Evolutionary conservation across 2,113 vertebrate species (phyloP).

Genomic region (Rhynchomys soricoides): DNA sequence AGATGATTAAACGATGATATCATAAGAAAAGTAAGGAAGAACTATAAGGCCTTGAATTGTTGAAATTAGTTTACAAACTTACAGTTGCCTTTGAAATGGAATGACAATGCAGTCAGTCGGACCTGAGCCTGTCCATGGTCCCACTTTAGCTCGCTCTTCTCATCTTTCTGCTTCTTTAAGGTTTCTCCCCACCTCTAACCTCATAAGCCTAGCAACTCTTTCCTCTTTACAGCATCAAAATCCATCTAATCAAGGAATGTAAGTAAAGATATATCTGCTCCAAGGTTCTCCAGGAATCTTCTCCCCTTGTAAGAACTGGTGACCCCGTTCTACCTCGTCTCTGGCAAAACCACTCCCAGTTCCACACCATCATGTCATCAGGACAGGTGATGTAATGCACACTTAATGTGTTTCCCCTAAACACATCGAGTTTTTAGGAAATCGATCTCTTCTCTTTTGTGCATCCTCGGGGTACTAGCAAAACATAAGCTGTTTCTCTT

Average conservation of each 20-base stretch:
- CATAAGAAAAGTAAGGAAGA: not conserved
- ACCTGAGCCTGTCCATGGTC: not conserved
- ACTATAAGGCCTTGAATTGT: not conserved
- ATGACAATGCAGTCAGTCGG: not conserved
- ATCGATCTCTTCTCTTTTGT: not conserved
- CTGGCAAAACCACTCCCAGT: not conserved
- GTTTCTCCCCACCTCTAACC: not conserved
- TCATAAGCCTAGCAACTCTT: not conserved
- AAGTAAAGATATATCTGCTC: not conserved
- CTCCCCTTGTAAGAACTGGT: not conserved
- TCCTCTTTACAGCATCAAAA: not conserved
- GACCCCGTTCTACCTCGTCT: not conserved
- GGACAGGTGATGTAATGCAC: not conserved
- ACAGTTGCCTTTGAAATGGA: not conserved
- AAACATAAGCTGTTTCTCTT: not conserved
- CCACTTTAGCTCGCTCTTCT: not conserved
- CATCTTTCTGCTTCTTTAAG: not conserved
- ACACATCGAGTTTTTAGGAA: not conserved
- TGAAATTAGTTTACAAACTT: not conserved
- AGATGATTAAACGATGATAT: not conserved
- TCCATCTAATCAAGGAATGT: not conserved
- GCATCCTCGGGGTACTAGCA: not conserved
- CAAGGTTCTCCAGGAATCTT: not conserved
- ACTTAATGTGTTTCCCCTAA: conserved; percentile 26
- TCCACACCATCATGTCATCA: not conserved